phyloP scores from a whole-genome alignment of 2,888 invertebrate genomes.

The Diaprepes abbreviatus region DNA sequence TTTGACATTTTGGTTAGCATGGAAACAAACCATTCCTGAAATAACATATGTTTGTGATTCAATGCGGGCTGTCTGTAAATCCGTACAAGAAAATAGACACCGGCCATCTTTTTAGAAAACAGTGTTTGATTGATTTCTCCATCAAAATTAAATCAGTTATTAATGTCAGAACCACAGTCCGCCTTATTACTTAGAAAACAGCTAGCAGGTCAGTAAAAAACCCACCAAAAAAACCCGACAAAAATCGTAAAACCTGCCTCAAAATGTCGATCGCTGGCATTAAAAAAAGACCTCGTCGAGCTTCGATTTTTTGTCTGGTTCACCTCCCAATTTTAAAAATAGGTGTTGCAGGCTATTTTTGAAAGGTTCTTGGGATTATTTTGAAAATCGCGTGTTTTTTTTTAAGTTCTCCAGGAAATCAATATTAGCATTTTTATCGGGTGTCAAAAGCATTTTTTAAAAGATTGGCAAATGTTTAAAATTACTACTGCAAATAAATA shows the following conservation, averaged over 20 bases:
- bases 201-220: constrained; percentile 85
- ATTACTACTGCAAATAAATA: not conserved
- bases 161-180: constrained; percentile 97
- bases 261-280: constrained; percentile 38
- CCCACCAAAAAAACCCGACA: not conserved
- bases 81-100: constrained; percentile 63
- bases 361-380: constrained; percentile 26
- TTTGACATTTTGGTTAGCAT: constrained; percentile 51
- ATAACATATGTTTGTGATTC: constrained; percentile 67
- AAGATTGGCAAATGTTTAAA: no score
- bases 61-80: constrained; percentile 60
- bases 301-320: constrained; percentile 54
- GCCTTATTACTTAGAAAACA: constrained; percentile 95
- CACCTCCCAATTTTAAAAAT: constrained; percentile 54
- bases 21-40: constrained; percentile 63
- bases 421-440: constrained; percentile 36
- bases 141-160: constrained; percentile 85
- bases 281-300: constrained; percentile 53
- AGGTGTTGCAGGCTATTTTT: constrained; percentile 49
- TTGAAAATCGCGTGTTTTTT: constrained; percentile 22
- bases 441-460: constrained; percentile 22
- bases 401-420: constrained; percentile 24
- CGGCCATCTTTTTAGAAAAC: constrained; percentile 80
- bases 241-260: constrained; percentile 10
- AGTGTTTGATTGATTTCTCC: constrained; percentile 67